Conservation (phyloP, 1,140 invertebrate species). For the Zaprionus vittiger region DNA sequence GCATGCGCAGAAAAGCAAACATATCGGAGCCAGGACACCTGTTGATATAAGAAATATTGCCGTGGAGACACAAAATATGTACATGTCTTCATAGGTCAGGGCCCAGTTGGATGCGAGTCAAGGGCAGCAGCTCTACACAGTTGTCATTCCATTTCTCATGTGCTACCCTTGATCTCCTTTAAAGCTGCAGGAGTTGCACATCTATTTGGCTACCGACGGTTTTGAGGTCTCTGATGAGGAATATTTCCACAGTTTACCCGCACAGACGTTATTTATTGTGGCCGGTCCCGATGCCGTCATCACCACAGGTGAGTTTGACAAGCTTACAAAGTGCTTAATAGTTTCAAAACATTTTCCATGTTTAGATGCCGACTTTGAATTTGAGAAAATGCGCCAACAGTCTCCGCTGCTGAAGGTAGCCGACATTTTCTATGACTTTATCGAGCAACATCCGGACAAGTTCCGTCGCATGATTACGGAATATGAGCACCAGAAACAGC, state of each 20-base stretch:
- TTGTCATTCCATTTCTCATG: neutral
- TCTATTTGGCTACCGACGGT: constrained; percentile 88
- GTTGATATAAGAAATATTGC: constrained; percentile 49
- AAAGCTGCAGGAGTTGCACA: constrained; percentile 80
- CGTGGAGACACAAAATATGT: constrained; percentile 29
- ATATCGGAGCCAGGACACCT: constrained; percentile 46
- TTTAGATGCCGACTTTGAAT: constrained; percentile 77
- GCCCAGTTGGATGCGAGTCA: constrained; percentile 46
- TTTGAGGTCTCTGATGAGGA: constrained; percentile 90
- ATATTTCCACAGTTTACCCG: constrained; percentile 89
- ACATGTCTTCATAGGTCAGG: constrained; percentile 34
- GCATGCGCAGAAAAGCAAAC: constrained; percentile 52
- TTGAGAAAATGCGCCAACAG: constrained; percentile 72
- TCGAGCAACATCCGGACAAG: constrained; percentile 78
- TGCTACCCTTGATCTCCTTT: constrained; percentile 22
- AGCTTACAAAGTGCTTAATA: neutral
- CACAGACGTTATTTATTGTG: constrained; percentile 90
- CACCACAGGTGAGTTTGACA: constrained; percentile 87
- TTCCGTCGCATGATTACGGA: constrained; percentile 78
- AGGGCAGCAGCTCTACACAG: constrained; percentile 32
- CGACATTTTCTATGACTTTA: constrained; percentile 80
- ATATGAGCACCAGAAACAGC: constrained; percentile 68
- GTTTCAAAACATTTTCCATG: neutral
- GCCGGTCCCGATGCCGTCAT: constrained; percentile 87
- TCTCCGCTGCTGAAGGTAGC: constrained; percentile 75